Conservation (phyloP, 2,113 vertebrate species). For the Eptesicus fuscus region DNA sequence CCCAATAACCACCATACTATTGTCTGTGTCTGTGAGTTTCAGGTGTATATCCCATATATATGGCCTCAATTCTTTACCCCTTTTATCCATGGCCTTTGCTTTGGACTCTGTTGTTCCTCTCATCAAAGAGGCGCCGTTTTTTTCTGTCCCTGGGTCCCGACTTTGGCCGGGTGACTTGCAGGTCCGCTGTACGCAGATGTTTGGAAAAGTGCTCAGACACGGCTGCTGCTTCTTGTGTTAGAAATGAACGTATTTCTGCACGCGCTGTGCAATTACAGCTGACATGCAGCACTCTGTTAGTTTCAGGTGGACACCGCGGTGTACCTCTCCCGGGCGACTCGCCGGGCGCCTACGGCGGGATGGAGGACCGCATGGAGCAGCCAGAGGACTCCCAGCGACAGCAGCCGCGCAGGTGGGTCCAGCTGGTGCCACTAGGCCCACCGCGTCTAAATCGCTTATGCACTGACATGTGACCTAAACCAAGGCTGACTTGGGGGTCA, state of each 20-base stretch:
- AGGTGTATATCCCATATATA: too few relatives aligned
- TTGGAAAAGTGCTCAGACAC: neutral
- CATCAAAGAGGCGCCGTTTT: neutral
- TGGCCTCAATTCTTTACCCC: neutral
- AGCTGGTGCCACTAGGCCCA: too few relatives aligned
- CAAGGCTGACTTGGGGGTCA: neutral
- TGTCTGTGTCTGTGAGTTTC: too few relatives aligned
- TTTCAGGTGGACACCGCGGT: neutral
- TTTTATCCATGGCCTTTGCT: neutral
- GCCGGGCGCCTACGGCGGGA: too few relatives aligned
- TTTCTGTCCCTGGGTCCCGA: neutral
- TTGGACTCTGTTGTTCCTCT: neutral
- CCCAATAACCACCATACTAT: too few relatives aligned
- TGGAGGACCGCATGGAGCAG: rapidly evolving
- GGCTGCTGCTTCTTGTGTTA: neutral
- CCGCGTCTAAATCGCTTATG: neutral
- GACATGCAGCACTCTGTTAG: neutral
- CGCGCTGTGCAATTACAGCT: neutral
- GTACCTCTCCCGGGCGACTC: neutral
- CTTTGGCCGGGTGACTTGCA: neutral
- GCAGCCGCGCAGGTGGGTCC: neutral
- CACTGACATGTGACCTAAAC: neutral
- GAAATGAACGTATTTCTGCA: neutral
- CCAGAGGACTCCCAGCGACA: neutral
- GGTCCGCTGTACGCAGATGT: neutral